Conservation (phyloP, 2,797 vertebrate genomes). For the Bovichtus diacanthus region DNA sequence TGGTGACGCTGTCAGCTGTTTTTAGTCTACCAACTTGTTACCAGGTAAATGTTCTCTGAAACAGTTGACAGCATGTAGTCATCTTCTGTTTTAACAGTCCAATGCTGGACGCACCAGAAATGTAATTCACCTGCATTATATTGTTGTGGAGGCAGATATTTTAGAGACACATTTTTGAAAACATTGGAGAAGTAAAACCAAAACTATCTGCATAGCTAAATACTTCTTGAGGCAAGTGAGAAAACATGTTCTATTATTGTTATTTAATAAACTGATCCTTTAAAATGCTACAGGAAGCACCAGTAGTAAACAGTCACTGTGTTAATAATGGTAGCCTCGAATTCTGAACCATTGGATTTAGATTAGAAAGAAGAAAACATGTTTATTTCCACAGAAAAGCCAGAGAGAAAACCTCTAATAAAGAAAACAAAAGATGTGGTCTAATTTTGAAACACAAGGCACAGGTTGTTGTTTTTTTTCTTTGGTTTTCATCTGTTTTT, state of each 20-base stretch:
- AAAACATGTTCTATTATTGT: background rate
- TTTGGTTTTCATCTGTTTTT: background rate
- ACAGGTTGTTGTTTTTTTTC: background rate
- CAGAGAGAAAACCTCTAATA: background rate
- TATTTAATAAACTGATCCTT: conserved; percentile 3
- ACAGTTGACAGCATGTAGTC: conserved; percentile 2
- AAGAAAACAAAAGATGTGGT: background rate
- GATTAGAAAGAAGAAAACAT: background rate
- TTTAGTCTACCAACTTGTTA: conserved; percentile 13
- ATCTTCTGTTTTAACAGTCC: conserved; percentile 17
- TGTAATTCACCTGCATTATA: conserved; percentile 8
- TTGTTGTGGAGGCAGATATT: background rate
- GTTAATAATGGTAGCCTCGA: background rate
- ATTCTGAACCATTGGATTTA: background rate
- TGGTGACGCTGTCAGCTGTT: conserved; percentile 30
- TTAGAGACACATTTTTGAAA: conserved; percentile 6
- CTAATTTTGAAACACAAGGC: background rate
- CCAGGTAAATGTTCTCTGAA: conserved; percentile 19
- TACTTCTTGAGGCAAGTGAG: background rate
- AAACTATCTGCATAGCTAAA: background rate
- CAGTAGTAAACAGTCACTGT: background rate
- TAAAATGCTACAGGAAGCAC: background rate
- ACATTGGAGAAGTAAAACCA: background rate
- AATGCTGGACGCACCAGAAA: background rate
- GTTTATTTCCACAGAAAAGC: conserved; percentile 3